A percentile compares a stretch with the other conserved stretches of the same genome.
phyloP scores from a whole-genome alignment of 2,888 invertebrate species.

The Nomada hirtipes region DNA sequence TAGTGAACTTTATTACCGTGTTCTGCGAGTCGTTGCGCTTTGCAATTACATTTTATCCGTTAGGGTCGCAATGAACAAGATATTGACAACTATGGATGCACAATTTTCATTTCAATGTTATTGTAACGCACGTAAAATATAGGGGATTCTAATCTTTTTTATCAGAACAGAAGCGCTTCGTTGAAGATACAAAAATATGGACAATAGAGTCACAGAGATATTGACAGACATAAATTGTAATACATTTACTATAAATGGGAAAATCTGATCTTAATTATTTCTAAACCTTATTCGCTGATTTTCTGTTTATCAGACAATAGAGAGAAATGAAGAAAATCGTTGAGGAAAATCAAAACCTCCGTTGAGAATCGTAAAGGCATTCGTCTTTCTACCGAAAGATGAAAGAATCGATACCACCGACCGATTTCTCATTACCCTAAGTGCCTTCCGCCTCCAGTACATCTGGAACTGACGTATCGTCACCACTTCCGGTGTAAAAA shows the following conservation, averaged over 20 bases:
- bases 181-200: too few species aligned
- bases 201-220: too few species aligned
- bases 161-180: too few species aligned
- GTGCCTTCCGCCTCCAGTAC: conserved; percentile 75
- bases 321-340: neutral
- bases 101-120: too few species aligned
- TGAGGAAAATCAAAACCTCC: conserved; percentile 20
- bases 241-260: too few species aligned
- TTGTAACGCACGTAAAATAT: too few species aligned
- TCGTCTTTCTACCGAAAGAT: conserved; percentile 49
- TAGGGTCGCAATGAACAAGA: too few species aligned
- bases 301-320: neutral
- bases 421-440: conserved; percentile 76
- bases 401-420: conserved; percentile 71
- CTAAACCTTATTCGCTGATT: neutral
- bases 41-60: too few species aligned
- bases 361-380: conserved; percentile 41
- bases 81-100: too few species aligned
- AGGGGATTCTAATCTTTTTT: too few species aligned
- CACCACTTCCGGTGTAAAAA: conserved; percentile 40
- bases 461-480: conserved; percentile 65
- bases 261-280: neutral
- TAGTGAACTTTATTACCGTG: neutral
- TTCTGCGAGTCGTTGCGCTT: neutral
- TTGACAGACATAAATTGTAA: too few species aligned